Conservation (phyloP, 37 sponge, comb jelly and placozoan genomes). For the Petrosia ficiformis region DNA sequence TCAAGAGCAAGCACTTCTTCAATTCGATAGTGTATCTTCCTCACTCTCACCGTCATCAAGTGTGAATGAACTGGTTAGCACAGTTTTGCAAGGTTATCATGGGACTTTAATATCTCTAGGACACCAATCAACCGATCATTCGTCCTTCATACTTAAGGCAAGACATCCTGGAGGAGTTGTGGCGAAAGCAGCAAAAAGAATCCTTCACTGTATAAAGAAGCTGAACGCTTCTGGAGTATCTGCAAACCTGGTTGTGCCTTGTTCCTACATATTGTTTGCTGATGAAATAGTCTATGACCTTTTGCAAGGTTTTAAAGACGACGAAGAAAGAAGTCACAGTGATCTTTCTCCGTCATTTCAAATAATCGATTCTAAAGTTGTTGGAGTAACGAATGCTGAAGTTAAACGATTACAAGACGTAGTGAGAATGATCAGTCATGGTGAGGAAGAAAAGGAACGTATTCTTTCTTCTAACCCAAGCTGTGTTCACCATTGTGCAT, state of each 20-base stretch:
- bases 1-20: too few species aligned
- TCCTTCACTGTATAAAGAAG: conserved; percentile 51
- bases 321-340: neutral
- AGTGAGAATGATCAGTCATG: conserved; percentile 14
- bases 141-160: neutral
- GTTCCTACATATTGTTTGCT: conserved; percentile 35
- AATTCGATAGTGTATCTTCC: too few species aligned
- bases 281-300: conserved; percentile 60
- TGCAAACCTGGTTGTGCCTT: conserved; percentile 56
- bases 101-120: conserved; percentile 69
- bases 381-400: conserved; percentile 9
- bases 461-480: neutral
- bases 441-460: conserved; percentile 13
- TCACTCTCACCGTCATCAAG: too few species aligned
- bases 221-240: conserved; percentile 23
- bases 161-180: neutral
- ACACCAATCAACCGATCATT: neutral
- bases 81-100: conserved; percentile 59
- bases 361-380: conserved; percentile 6
- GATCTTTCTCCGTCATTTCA: conserved; percentile 8
- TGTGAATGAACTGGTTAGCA: neutral
- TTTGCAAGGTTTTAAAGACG: conserved; percentile 7
- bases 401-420: conserved; percentile 21
- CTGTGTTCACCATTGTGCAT: conserved; percentile 33
- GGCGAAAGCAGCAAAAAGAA: conserved; percentile 45